These are phyloP conservation scores for Chaetodon trifasciatus DNA, from an alignment of 2,797 vertebrate genomes.

Conservation along the genomic window DNA sequence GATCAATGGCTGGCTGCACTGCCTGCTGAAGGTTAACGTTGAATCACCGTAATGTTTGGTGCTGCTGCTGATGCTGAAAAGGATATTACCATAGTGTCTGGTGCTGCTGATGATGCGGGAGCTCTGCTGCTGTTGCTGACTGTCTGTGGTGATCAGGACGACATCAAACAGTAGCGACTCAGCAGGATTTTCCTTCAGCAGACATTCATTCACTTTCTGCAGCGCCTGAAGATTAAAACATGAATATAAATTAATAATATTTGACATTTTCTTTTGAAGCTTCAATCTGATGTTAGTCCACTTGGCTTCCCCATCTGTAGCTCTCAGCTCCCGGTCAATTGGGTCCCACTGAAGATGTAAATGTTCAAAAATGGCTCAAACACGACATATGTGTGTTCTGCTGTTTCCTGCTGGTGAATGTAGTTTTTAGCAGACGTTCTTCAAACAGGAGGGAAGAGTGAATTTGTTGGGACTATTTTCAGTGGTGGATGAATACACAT, in stretches of 20 bases:
- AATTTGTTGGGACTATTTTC: not conserved
- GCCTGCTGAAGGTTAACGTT: not conserved
- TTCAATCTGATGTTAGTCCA: too few species aligned
- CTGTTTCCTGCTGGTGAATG: not conserved
- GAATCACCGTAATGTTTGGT: not conserved
- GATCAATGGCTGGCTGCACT: not conserved
- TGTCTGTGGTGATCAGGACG: conserved; percentile 85
- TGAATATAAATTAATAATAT: not conserved
- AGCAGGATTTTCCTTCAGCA: conserved; percentile 76
- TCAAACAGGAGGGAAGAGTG: not conserved
- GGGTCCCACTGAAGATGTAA: too few species aligned
- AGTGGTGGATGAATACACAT: not conserved
- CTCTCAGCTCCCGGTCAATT: too few species aligned
- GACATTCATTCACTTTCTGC: conserved; percentile 84
- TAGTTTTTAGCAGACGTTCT: not conserved
- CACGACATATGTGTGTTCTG: not conserved
- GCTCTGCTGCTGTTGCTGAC: conserved; percentile 79
- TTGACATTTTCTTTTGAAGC: not conserved
- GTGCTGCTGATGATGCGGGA: conserved; percentile 79
- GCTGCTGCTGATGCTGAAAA: not conserved
- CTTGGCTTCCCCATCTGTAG: too few species aligned
- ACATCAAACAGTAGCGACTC: conserved; percentile 87
- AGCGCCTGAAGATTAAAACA: conserved; percentile 74
- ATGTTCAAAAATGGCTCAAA: too few species aligned
- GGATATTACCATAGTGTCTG: conserved; percentile 69